Conservation (phyloP, 2,888 invertebrate species). For the Phania funesta region DNA sequence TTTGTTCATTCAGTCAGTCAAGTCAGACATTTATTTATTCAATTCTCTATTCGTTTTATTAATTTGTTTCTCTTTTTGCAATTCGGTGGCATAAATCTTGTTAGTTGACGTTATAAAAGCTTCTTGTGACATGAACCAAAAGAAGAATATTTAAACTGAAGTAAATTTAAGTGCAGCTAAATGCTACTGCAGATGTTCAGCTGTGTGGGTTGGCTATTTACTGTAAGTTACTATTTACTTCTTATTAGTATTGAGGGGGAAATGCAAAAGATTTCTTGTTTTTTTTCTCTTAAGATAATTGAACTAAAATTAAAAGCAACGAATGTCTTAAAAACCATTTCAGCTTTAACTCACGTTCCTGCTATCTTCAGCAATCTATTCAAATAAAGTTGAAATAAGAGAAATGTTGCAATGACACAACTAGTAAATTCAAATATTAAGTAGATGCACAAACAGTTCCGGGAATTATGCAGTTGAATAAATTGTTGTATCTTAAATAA, state of each 20-base stretch:
- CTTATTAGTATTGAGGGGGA: too few relatives aligned
- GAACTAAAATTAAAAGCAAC: conserved; percentile 25
- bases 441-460: not conserved
- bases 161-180: conserved; percentile 22
- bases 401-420: not conserved
- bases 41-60: conserved; percentile 9
- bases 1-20: conserved; percentile 29
- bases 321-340: not conserved
- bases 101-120: conserved; percentile 65
- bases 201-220: conserved; percentile 12
- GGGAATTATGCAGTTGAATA: not conserved
- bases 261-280: conserved; percentile 20
- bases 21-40: conserved; percentile 43
- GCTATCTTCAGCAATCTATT: too few relatives aligned
- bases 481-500: not conserved
- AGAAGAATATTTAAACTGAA: conserved; percentile 41
- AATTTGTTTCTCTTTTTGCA: conserved; percentile 22
- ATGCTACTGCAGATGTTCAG: conserved; percentile 11
- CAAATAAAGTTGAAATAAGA: not conserved
- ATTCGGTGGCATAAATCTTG: conserved; percentile 65
- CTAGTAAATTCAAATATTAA: not conserved
- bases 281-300: not conserved
- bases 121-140: conserved; percentile 53
- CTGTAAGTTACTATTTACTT: not conserved
- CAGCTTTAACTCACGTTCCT: not conserved